These are phyloP conservation scores for Rhabdophis nuchalis DNA, from an alignment of 2,797 vertebrate genomes.

Conservation along the genomic window DNA sequence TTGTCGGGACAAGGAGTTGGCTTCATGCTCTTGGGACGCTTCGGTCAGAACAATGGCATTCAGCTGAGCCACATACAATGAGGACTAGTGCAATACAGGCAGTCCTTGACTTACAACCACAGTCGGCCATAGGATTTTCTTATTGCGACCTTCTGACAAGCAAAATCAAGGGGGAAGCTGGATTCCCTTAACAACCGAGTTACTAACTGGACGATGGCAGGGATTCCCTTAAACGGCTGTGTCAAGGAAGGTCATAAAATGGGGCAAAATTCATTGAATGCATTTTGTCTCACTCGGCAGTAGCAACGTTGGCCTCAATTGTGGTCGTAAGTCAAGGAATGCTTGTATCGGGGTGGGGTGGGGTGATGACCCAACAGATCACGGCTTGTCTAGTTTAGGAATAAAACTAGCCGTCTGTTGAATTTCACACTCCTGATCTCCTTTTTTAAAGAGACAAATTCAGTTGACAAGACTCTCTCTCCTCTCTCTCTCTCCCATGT, in stretches of 20 bases:
- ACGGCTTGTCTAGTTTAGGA: not conserved
- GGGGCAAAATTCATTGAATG: not conserved
- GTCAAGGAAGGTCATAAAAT: not conserved
- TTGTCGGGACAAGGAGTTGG: too few relatives aligned
- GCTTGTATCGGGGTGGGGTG: not conserved
- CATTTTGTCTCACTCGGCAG: not conserved
- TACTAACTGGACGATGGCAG: not conserved
- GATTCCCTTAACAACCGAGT: not conserved
- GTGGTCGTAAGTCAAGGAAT: not conserved
- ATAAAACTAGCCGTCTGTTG: not conserved
- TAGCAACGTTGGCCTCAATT: not conserved
- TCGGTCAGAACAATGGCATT: not conserved
- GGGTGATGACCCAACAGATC: not conserved
- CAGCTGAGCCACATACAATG: not conserved
- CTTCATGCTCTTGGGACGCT: too few relatives aligned
- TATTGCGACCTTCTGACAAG: not conserved
- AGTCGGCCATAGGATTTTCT: not conserved
- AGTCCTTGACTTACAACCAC: not conserved
- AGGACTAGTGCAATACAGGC: not conserved
- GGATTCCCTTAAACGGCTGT: not conserved
- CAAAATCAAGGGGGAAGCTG: not conserved
- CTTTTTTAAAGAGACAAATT: not conserved
- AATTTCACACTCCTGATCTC: not conserved
- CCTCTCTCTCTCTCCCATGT: not conserved
- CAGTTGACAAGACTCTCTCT: not conserved